phyloP scores from a whole-genome alignment of 2,888 invertebrate genomes.

The Pinctada fucata region DNA sequence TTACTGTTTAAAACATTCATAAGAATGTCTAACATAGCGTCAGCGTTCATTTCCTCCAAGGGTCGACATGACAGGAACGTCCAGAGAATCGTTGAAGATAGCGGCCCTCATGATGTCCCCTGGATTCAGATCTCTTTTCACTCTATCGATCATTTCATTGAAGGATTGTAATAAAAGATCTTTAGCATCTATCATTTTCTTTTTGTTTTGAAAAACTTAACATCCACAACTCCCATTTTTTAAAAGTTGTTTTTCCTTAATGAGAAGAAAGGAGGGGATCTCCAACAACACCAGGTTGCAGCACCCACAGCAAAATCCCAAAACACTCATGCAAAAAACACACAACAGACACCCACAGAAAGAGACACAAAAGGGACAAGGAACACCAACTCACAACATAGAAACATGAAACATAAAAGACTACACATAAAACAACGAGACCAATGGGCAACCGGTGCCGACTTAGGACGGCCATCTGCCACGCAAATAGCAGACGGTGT shows the following conservation, averaged over 20 bases:
- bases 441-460: no score
- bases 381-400: no score
- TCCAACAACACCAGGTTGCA: no score
- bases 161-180: conserved; percentile 12
- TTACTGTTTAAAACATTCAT: conserved; percentile 14
- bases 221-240: conserved; percentile 11
- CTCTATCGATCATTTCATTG: not conserved
- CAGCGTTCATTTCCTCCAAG: conserved; percentile 2
- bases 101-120: conserved; percentile 10
- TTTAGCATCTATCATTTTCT: conserved; percentile 10
- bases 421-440: no score
- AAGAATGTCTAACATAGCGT: conserved; percentile 8
- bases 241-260: not conserved
- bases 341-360: no score
- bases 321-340: no score
- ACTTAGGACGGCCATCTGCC: no score
- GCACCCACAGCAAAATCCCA: no score
- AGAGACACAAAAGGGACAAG: no score
- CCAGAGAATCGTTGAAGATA: conserved; percentile 2
- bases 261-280: not conserved
- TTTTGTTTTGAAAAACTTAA: conserved; percentile 9
- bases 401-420: no score
- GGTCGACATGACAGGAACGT: conserved; percentile 6
- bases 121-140: conserved; percentile 8
- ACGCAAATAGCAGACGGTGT: no score